These are phyloP conservation scores for Wiebesia pumilae DNA, from an alignment of 1,140 invertebrate genomes.

Conservation along the genomic window DNA sequence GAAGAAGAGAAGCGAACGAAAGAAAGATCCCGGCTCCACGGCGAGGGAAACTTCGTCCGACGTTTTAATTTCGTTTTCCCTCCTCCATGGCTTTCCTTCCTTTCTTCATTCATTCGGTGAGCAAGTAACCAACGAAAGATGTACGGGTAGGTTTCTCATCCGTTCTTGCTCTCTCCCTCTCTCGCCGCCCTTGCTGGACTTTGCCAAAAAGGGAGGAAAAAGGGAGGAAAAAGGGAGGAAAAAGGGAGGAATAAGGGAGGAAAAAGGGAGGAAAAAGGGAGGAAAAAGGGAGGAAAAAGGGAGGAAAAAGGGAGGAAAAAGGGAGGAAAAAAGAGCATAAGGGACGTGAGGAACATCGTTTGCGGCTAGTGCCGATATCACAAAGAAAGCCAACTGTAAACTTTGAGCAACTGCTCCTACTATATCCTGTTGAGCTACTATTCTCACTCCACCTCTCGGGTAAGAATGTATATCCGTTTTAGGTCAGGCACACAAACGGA, in stretches of 20 bases:
- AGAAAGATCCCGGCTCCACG: slow-evolving; percentile 46
- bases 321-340: neutral
- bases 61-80: slow-evolving; percentile 72
- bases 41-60: slow-evolving; percentile 64
- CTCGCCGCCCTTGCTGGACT: neutral
- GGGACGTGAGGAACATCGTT: slow-evolving; percentile 27
- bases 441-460: neutral
- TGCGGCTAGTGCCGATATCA: slow-evolving; percentile 44
- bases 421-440: slow-evolving; percentile 51
- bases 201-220: too few species aligned
- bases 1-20: neutral
- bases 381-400: slow-evolving; percentile 60
- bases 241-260: too few species aligned
- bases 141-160: neutral
- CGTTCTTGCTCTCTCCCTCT: neutral
- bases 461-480: slow-evolving; percentile 2
- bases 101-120: slow-evolving; percentile 12
- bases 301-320: too few species aligned
- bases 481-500: slow-evolving; percentile 55
- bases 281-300: too few species aligned
- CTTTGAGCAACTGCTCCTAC: slow-evolving; percentile 60
- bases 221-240: too few species aligned
- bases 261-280: too few species aligned
- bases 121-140: slow-evolving; percentile 9
- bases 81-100: slow-evolving; percentile 44